Percentiles rank a stretch among this genome's conserved stretches.
Conservation (phyloP, 1,140 invertebrate species). For the Platorchestia sp. region DNA sequence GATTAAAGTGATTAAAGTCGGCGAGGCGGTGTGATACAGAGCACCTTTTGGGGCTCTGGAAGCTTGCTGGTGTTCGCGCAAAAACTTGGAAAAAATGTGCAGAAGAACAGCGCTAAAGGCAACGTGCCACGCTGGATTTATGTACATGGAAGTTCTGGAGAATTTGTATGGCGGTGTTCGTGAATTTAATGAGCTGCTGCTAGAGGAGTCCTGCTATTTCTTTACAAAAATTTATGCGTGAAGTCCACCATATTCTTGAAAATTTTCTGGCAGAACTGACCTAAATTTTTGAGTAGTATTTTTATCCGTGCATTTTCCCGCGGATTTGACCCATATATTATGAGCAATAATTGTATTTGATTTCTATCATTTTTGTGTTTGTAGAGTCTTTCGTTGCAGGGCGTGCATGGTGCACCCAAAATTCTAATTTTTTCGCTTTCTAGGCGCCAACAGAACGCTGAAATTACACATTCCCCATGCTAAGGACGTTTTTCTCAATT, state of each 20-base stretch:
- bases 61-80: not conserved
- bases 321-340: not conserved
- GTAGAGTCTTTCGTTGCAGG: not conserved
- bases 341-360: not conserved
- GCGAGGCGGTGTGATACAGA: slow-evolving; percentile 2
- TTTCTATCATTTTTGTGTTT: not conserved
- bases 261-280: not conserved
- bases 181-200: too few relatives aligned
- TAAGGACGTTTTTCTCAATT: too few relatives aligned
- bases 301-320: too few relatives aligned
- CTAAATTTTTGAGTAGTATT: not conserved
- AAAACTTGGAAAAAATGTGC: not conserved
- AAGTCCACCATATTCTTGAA: not conserved
- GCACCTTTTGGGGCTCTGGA: not conserved
- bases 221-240: too few relatives aligned
- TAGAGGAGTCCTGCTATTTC: not conserved
- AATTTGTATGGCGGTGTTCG: too few relatives aligned
- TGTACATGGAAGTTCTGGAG: too few relatives aligned
- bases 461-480: too few relatives aligned
- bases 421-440: too few relatives aligned
- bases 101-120: not conserved
- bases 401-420: not conserved
- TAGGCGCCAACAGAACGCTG: too few relatives aligned
- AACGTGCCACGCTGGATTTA: not conserved
- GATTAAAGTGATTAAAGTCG: slow-evolving; percentile 35